Evolutionary conservation across 2,797 vertebrate genomes (phyloP).

Genomic region (Pseudocheirus occidentalis): DNA sequence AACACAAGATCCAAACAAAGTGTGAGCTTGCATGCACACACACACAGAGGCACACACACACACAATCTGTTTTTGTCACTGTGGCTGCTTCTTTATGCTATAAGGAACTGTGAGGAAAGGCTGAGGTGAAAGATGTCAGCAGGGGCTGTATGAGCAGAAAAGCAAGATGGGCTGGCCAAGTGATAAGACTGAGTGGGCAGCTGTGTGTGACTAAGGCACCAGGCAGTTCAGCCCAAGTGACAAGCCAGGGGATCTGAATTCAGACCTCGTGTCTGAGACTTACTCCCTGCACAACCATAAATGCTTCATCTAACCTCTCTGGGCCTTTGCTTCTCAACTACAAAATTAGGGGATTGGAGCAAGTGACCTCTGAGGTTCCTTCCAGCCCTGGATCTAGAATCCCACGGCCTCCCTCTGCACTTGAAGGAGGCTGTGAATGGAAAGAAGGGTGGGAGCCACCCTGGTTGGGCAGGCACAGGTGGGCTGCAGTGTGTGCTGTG

Average conservation of each 20-base stretch:
- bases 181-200: neutral
- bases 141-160: neutral
- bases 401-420: neutral
- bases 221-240: neutral
- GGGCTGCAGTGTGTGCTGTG: neutral
- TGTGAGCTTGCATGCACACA: too few relatives aligned
- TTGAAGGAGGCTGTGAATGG: neutral
- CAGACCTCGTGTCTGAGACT: neutral
- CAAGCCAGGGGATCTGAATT: neutral
- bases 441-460: too few relatives aligned
- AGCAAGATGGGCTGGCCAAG: neutral
- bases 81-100: neutral
- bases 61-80: neutral
- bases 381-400: neutral
- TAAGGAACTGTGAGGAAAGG: neutral
- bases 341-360: neutral
- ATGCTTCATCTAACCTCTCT: neutral
- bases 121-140: neutral
- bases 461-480: neutral
- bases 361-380: neutral
- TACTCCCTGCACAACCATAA: neutral
- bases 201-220: neutral
- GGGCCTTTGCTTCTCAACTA: neutral
- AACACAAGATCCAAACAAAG: neutral
- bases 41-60: neutral